These are phyloP conservation scores for Chrosomus eos DNA, from an alignment of 2,797 vertebrate species.

Conservation along the genomic window DNA sequence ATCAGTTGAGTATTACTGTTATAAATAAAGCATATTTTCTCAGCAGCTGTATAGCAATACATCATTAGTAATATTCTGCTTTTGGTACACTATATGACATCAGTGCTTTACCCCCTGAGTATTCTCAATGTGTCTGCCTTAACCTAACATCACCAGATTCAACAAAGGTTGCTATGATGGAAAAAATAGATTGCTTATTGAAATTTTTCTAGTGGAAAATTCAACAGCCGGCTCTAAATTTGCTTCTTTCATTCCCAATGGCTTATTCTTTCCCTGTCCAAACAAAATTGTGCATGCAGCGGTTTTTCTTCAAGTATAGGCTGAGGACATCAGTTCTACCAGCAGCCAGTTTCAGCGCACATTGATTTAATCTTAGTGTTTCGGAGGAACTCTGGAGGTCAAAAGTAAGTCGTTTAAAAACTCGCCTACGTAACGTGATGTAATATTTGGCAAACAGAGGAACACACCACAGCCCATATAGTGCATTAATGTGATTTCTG, in stretches of 20 bases:
- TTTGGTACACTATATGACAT: neutral
- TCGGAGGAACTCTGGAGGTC: slow-evolving; percentile 64
- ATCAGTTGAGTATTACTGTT: neutral
- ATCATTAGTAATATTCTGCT: slow-evolving; percentile 11
- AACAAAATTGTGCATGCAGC: slow-evolving; percentile 63
- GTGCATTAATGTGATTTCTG: slow-evolving; percentile 31
- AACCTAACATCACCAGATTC: slow-evolving; percentile 56
- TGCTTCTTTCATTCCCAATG: slow-evolving; percentile 65
- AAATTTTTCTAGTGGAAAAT: slow-evolving; percentile 63
- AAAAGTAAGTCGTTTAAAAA: slow-evolving; percentile 50
- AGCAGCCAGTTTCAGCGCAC: slow-evolving; percentile 68
- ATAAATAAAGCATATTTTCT: neutral
- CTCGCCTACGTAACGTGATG: slow-evolving; percentile 34
- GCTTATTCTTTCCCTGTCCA: slow-evolving; percentile 58
- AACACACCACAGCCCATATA: slow-evolving; percentile 3
- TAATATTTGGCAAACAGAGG: slow-evolving; percentile 40
- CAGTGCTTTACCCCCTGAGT: slow-evolving; percentile 28
- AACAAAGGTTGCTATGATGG: slow-evolving; percentile 53
- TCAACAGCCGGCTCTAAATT: slow-evolving; percentile 65
- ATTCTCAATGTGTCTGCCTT: slow-evolving; percentile 49
- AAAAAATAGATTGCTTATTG: slow-evolving; percentile 59
- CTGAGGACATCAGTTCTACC: slow-evolving; percentile 73
- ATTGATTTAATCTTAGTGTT: slow-evolving; percentile 66
- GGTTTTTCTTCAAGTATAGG: slow-evolving; percentile 67
- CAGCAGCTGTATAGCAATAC: neutral